Conservation (phyloP, 2,888 invertebrate species). For the Fabriciana adippe region DNA sequence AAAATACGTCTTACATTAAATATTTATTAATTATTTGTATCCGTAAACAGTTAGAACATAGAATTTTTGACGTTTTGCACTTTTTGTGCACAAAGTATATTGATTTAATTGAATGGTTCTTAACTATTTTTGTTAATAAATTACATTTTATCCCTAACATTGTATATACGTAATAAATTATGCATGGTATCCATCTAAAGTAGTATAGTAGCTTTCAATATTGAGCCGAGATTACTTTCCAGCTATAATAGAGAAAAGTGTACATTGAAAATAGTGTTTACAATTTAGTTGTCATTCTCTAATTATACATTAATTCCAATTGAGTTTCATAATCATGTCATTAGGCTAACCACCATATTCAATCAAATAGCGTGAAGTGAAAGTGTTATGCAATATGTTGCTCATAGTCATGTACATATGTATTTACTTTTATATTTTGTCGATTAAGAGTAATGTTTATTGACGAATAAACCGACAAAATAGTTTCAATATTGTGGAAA, state of each 20-base stretch:
- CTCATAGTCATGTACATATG: not conserved
- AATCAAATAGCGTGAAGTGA: conserved; percentile 36
- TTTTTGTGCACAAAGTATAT: too few species aligned
- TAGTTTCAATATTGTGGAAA: too few species aligned
- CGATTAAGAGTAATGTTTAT: conserved; percentile 9
- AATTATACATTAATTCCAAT: conserved; percentile 44
- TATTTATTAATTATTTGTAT: too few species aligned
- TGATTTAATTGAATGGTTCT: too few species aligned
- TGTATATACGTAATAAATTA: too few species aligned
- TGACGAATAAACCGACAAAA: not conserved
- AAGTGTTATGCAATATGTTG: conserved; percentile 38
- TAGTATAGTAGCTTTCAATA: too few species aligned
- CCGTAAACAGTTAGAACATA: too few species aligned
- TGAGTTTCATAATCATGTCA: conserved; percentile 41
- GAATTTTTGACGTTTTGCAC: too few species aligned
- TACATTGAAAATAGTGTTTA: conserved; percentile 44
- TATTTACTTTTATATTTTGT: conserved; percentile 17
- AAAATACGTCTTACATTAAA: too few species aligned
- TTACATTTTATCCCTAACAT: too few species aligned
- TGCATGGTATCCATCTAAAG: too few species aligned
- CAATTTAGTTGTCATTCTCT: conserved; percentile 56
- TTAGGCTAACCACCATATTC: conserved; percentile 41
- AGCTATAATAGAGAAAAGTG: conserved; percentile 37
- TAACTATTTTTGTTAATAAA: too few species aligned
- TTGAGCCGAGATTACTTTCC: conserved; percentile 24